Evolutionary conservation across 1,140 invertebrate genomes (phyloP).

Genomic region (Batillaria attramentaria): DNA sequence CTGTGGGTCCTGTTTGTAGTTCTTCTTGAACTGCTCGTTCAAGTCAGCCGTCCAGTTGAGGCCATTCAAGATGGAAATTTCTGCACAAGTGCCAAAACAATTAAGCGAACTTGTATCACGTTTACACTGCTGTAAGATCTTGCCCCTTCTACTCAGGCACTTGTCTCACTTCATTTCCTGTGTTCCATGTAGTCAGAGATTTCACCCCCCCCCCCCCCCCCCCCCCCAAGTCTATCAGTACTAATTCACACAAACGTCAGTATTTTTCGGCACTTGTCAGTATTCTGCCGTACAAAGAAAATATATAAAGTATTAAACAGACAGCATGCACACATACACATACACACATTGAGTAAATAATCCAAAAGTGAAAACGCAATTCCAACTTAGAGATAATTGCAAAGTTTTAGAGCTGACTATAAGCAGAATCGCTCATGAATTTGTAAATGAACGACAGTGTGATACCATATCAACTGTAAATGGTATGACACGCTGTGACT

Average conservation of each 20-base stretch:
- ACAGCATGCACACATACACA: conserved; percentile 7
- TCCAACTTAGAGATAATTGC: no score
- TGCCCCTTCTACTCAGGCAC: no score
- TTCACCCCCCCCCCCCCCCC: no score
- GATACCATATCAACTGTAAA: no score
- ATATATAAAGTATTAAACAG: not conserved
- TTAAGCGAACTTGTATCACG: not conserved
- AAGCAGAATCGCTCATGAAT: no score
- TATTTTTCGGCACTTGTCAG: not conserved
- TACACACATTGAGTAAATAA: not conserved
- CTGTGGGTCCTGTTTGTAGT: conserved; percentile 88
- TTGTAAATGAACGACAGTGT: no score
- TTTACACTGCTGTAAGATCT: not conserved
- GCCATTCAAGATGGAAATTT: conserved; percentile 75
- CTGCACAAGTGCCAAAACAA: conserved; percentile 43
- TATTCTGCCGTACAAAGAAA: not conserved
- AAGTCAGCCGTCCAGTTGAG: conserved; percentile 90
- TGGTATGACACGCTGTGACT: no score
- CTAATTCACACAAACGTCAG: no score
- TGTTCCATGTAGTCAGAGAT: no score
- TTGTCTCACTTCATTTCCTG: no score
- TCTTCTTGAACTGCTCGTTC: conserved; percentile 87
- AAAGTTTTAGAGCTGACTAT: no score
- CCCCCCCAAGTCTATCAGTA: not conserved
- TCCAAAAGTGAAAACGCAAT: no score